A percentile compares a stretch with the other conserved stretches of the same genome.
phyloP scores from a whole-genome alignment of 2,113 vertebrate genomes.

The Vanacampus margaritifer region DNA sequence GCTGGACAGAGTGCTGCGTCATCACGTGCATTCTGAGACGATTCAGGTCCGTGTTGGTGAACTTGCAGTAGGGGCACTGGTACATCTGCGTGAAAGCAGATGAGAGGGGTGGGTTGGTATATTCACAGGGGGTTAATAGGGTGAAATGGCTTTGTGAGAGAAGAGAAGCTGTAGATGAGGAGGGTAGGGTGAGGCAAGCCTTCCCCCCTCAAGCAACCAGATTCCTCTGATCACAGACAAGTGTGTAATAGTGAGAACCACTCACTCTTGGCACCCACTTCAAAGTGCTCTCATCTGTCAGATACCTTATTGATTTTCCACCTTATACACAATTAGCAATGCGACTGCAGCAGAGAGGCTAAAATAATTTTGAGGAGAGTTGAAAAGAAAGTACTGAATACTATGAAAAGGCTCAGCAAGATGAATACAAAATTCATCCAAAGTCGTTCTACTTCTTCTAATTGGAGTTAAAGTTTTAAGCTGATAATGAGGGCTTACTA shows the following conservation, averaged over 20 bases:
- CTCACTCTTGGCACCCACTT: slow-evolving; percentile 67
- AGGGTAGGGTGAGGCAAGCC: slow-evolving; percentile 21
- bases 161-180: slow-evolving; percentile 42
- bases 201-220: slow-evolving; percentile 42
- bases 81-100: slow-evolving; percentile 77
- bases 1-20: slow-evolving; percentile 98
- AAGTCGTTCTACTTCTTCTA: slow-evolving; percentile 34
- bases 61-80: slow-evolving; percentile 99
- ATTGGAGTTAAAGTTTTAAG: slow-evolving; percentile 41
- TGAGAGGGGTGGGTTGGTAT: not conserved
- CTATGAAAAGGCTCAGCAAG: slow-evolving; percentile 40
- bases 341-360: slow-evolving; percentile 59
- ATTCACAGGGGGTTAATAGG: slow-evolving; percentile 38
- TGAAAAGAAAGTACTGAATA: slow-evolving; percentile 47
- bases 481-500: slow-evolving; percentile 52
- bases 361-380: slow-evolving; percentile 53
- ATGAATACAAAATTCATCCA: slow-evolving; percentile 43
- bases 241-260: slow-evolving; percentile 55
- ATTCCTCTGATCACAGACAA: slow-evolving; percentile 64
- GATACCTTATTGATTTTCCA: slow-evolving; percentile 75
- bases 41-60: slow-evolving; percentile 91
- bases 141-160: slow-evolving; percentile 25
- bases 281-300: slow-evolving; percentile 76
- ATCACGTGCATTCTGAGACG: slow-evolving; percentile 96
- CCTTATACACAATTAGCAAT: slow-evolving; percentile 74